phyloP scores from a whole-genome alignment of 35 echinoderm and acorn worm species.

The Heliocidaris tuberculata region DNA sequence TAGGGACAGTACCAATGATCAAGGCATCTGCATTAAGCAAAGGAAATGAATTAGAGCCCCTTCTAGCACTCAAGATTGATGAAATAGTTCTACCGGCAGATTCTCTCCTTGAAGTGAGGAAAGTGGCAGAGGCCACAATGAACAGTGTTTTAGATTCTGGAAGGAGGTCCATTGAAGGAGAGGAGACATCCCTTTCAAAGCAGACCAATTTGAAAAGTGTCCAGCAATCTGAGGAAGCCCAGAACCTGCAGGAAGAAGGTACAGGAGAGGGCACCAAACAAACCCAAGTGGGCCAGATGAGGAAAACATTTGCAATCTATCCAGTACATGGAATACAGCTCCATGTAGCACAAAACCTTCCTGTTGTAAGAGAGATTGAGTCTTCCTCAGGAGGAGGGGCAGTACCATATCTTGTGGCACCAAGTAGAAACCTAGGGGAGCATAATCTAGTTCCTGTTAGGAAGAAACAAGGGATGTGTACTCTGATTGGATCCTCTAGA shows the following conservation, averaged over 20 bases:
- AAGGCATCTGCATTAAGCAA: not conserved
- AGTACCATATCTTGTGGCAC: not conserved
- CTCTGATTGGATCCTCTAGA: not conserved
- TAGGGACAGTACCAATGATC: not conserved
- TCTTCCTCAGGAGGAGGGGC: not conserved
- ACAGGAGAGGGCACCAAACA: not conserved
- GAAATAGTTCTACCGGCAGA: not conserved
- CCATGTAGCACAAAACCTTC: not conserved
- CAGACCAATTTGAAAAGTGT: not conserved
- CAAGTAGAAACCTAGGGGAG: not conserved
- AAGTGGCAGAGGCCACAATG: not conserved
- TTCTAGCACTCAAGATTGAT: not conserved
- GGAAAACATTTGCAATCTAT: too few relatives aligned
- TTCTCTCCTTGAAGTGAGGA: not conserved
- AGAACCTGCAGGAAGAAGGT: not conserved
- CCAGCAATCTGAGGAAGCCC: not conserved
- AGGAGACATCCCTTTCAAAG: not conserved
- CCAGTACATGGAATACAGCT: not conserved
- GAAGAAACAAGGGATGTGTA: not conserved
- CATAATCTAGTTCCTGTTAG: not conserved
- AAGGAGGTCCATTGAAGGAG: not conserved
- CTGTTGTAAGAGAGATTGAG: not conserved
- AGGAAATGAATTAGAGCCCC: not conserved
- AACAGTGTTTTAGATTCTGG: not conserved
- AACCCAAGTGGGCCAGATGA: not conserved